A percentile compares a stretch with the other conserved stretches of the same genome.
Conservation (phyloP, 2,113 vertebrate genomes). For the Syngnathus floridae region DNA sequence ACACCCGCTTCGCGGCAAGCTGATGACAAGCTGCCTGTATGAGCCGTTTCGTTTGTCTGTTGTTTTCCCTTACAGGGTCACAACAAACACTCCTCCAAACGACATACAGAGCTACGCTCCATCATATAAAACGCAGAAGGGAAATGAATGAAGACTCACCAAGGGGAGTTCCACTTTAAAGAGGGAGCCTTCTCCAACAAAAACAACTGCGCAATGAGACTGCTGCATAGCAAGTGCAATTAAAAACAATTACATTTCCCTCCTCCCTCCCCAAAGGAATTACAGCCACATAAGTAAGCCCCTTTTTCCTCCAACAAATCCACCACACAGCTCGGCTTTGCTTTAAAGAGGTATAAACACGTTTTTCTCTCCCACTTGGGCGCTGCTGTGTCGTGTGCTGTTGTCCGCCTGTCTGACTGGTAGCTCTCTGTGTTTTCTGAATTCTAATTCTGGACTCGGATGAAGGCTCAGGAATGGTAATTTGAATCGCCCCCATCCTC, state of each 20-base stretch:
- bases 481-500: constrained; percentile 52
- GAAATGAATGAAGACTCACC: background rate
- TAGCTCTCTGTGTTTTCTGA: constrained; percentile 42
- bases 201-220: constrained; percentile 32
- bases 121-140: constrained; percentile 1
- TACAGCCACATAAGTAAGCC: constrained; percentile 33
- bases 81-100: constrained; percentile 25
- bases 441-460: constrained; percentile 55
- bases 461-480: constrained; percentile 59
- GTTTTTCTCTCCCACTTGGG: background rate
- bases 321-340: constrained; percentile 11
- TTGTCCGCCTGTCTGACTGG: constrained; percentile 31
- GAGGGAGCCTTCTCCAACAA: constrained; percentile 18
- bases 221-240: constrained; percentile 23
- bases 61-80: constrained; percentile 29
- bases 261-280: constrained; percentile 38
- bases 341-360: background rate
- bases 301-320: constrained; percentile 38
- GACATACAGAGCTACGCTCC: constrained; percentile 3
- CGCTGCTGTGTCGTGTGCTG: constrained; percentile 14
- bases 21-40: constrained; percentile 38
- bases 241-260: constrained; percentile 34
- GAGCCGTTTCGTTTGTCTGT: constrained; percentile 16
- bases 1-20: constrained; percentile 67
- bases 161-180: constrained; percentile 30